Evolutionary conservation across 2,113 vertebrate genomes (phyloP).

Genomic region (Paralichthys olivaceus): DNA sequence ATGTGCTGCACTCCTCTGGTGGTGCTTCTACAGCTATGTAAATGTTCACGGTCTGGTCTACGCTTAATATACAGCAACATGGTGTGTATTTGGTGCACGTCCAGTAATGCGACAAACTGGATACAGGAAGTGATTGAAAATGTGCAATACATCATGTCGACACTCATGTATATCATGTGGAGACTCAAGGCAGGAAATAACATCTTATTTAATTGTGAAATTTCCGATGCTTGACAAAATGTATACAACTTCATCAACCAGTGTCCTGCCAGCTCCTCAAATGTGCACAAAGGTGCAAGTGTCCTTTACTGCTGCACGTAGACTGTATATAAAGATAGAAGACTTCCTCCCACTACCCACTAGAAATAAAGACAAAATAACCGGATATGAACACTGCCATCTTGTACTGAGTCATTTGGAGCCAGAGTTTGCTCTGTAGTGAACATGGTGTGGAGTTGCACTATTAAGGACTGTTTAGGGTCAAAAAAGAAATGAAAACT

Average conservation of each 20-base stretch:
- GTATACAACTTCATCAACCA: background rate
- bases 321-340: background rate
- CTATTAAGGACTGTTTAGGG: no score
- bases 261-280: background rate
- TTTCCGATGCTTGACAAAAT: background rate
- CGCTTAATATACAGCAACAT: background rate
- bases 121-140: background rate
- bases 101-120: background rate
- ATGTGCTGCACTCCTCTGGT: slow-evolving; percentile 39
- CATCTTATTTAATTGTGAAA: background rate
- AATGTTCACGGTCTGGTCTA: background rate
- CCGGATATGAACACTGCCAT: no score
- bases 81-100: background rate
- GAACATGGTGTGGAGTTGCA: no score
- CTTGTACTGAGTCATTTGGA: no score
- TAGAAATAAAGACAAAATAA: no score
- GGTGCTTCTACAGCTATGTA: slow-evolving; percentile 26
- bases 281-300: background rate
- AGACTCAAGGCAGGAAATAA: background rate
- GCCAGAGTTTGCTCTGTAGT: no score
- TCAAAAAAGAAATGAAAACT: no score
- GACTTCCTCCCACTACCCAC: no score
- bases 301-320: background rate
- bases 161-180: background rate
- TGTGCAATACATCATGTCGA: background rate